phyloP scores from a whole-genome alignment of 2,797 vertebrate species.

The Valencia hispanica region DNA sequence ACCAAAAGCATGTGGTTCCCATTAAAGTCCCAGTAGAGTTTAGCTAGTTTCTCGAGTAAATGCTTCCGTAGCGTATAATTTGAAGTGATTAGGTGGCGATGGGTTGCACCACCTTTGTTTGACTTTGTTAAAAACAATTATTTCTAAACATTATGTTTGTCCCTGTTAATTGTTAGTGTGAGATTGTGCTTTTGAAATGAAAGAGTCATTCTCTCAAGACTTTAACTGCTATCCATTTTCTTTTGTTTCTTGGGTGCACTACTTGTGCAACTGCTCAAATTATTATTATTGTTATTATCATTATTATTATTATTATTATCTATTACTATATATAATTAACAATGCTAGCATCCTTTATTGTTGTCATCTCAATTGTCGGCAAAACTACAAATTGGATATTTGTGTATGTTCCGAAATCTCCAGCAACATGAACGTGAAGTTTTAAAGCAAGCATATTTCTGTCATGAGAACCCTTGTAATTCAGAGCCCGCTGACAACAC shows the following conservation, averaged over 20 bases:
- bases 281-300: background rate
- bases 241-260: background rate
- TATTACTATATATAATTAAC: no score
- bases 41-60: background rate
- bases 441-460: background rate
- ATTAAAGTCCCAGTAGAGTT: background rate
- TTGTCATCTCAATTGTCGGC: background rate
- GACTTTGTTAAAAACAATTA: background rate
- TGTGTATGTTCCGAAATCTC: background rate
- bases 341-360: background rate
- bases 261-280: background rate
- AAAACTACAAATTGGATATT: background rate
- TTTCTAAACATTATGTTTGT: background rate
- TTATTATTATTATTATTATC: background rate
- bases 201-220: background rate
- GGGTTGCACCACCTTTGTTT: background rate
- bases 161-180: background rate
- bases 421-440: background rate
- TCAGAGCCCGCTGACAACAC: conserved; percentile 17
- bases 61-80: background rate
- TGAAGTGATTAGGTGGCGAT: background rate
- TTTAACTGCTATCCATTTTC: background rate
- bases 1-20: background rate
- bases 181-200: background rate
- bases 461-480: background rate